Evolutionary conservation across 2,888 invertebrate genomes (phyloP).

Genomic region (Phytoseiulus persimilis): DNA sequence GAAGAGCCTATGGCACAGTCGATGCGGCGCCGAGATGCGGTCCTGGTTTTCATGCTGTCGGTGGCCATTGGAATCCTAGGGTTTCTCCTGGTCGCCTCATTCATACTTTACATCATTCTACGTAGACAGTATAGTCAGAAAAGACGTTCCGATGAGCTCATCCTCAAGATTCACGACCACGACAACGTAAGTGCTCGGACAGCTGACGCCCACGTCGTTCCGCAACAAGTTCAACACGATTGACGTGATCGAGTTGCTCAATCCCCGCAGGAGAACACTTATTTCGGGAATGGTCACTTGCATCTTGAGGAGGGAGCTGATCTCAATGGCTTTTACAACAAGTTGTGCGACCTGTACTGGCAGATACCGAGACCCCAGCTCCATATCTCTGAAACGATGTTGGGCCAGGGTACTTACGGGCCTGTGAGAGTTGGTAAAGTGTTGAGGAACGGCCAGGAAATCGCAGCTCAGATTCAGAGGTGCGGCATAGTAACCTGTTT

Average conservation of each 20-base stretch:
- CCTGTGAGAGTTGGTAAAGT: conserved; percentile 65
- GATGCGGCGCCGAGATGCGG: conserved; percentile 13
- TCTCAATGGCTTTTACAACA: conserved; percentile 61
- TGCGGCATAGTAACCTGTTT: conserved; percentile 40
- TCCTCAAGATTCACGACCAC: conserved; percentile 58
- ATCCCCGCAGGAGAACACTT: conserved; percentile 57
- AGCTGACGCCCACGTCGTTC: neutral
- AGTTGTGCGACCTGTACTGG: conserved; percentile 66
- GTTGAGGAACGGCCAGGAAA: conserved; percentile 57
- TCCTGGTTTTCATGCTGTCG: conserved; percentile 50
- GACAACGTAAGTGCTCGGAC: conserved; percentile 56
- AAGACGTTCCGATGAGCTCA: conserved; percentile 58
- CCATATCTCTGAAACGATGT: conserved; percentile 61
- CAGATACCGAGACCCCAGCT: conserved; percentile 64
- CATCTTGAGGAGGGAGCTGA: conserved; percentile 45
- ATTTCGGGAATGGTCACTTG: conserved; percentile 44
- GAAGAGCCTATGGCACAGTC: neutral
- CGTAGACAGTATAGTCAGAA: conserved; percentile 52
- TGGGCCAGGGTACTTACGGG: conserved; percentile 69
- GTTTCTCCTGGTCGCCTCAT: conserved; percentile 59
- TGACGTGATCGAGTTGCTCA: neutral
- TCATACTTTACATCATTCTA: conserved; percentile 60
- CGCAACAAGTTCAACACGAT: neutral
- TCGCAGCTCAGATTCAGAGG: conserved; percentile 58
- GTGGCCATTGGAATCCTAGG: conserved; percentile 66